Conservation (phyloP, 2,113 vertebrate genomes). For the Saimiri boliviensis region DNA sequence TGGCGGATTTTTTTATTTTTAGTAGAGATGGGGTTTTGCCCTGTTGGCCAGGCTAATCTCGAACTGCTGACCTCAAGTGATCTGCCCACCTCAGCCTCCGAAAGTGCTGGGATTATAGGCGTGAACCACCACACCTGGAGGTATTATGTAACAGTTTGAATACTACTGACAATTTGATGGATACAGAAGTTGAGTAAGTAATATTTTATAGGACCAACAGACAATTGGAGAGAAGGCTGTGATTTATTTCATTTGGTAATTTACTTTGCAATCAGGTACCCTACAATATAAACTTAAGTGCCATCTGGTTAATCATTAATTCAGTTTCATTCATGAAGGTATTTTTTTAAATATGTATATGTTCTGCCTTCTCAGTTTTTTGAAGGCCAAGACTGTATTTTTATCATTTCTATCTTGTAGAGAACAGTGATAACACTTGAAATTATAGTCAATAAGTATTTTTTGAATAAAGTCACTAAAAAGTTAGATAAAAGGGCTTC, state of each 20-base stretch:
- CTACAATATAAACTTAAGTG: background rate
- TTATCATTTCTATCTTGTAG: background rate
- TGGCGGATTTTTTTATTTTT: too few species aligned
- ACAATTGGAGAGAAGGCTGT: background rate
- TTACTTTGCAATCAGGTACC: background rate
- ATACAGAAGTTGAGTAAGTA: background rate
- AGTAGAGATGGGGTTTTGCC: too few species aligned
- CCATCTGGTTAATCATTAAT: background rate
- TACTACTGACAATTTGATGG: background rate
- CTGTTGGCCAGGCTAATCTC: too few species aligned
- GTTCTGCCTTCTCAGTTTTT: background rate
- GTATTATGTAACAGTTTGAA: background rate
- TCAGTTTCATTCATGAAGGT: background rate
- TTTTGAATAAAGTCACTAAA: background rate
- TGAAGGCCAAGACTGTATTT: background rate
- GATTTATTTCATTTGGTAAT: constrained; percentile 25
- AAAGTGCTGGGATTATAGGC: too few species aligned
- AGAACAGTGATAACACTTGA: background rate
- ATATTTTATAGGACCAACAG: background rate
- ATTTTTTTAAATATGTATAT: background rate
- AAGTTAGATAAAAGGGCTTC: background rate
- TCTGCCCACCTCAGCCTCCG: too few species aligned
- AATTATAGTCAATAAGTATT: background rate
- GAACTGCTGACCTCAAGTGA: too few species aligned
- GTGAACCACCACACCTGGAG: too few species aligned